phyloP scores from a whole-genome alignment of 2,113 vertebrate species.

The Murina feae region DNA sequence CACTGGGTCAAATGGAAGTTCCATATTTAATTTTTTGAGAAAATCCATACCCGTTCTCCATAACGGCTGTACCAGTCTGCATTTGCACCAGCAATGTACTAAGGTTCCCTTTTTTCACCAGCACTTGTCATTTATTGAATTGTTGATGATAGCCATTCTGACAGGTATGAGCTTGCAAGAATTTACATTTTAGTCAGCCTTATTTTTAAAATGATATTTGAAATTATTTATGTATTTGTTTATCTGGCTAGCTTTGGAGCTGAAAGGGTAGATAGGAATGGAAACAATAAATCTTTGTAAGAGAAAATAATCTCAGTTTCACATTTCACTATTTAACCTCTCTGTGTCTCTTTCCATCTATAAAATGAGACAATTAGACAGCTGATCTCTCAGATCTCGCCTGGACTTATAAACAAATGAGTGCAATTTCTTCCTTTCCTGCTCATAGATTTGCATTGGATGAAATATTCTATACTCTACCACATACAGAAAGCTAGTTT shows the following conservation, averaged over 20 bases:
- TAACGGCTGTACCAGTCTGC: too few relatives aligned
- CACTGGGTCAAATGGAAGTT: too few relatives aligned
- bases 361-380: not conserved
- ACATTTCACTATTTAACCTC: constrained; percentile 12
- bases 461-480: not conserved
- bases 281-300: not conserved
- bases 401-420: not conserved
- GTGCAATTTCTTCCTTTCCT: not conserved
- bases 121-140: too few relatives aligned
- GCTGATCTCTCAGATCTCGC: not conserved
- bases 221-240: not conserved
- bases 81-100: too few relatives aligned
- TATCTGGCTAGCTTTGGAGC: not conserved
- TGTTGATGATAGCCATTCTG: too few relatives aligned
- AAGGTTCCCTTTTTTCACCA: too few relatives aligned
- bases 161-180: not conserved
- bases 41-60: too few relatives aligned
- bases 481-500: not conserved
- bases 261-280: not conserved
- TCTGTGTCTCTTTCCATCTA: not conserved
- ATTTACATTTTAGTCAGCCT: not conserved
- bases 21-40: too few relatives aligned
- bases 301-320: not conserved
- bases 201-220: not conserved
- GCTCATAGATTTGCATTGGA: not conserved